Base-by-base conservation (phyloP, 1,140 invertebrate species). In the Alviniconcha marisindica region DNA sequence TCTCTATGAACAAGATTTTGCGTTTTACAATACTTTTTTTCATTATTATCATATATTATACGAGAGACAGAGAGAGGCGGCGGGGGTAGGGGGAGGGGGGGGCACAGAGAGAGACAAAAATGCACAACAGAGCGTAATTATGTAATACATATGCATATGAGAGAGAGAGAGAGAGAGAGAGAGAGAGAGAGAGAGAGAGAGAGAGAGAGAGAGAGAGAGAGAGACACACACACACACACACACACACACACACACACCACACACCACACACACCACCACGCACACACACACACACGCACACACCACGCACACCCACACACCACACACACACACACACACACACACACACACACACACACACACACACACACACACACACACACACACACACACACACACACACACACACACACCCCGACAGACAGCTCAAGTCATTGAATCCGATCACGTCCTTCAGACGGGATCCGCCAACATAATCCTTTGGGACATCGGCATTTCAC, bases 321-420 rank as follows among this genome's bases (percentile, higher is more conserved):
- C n/a, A n/a, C 31, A 38, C 66, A 36, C 31, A 71, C 66, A 38
- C 31, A 71, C 66, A 5, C 56, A 60, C 56, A 38, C 66, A 71
- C 31, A 40, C 31, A 5, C 31, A 38, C 66, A 48, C 44, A 74
- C 28, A 44, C 40, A 48, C 40, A 44, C 21, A 42, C 40, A 44
- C 74, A 77, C 14, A 44, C 74, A 77, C 40, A 44, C 74, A 77
- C 40, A 44, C 73, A 76, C 38, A 42, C 73, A 76, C 38, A 76
- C 73, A 76, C 38, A 76, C 73, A 42, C 38, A 76, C 73, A 44
- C 18, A 76, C 73, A 44, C 18, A 76, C 73, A 44, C 18, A 76
- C 73, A 44, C 38, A 76, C 40, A 44, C 40, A 76, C 73, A 76
- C 38, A 76, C 73, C 24, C 33, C n/a, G n/a, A n/a, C n/a, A n/a